Evolutionary conservation across 2,888 invertebrate species (phyloP).

Genomic region (Criorhina ranunculi): DNA sequence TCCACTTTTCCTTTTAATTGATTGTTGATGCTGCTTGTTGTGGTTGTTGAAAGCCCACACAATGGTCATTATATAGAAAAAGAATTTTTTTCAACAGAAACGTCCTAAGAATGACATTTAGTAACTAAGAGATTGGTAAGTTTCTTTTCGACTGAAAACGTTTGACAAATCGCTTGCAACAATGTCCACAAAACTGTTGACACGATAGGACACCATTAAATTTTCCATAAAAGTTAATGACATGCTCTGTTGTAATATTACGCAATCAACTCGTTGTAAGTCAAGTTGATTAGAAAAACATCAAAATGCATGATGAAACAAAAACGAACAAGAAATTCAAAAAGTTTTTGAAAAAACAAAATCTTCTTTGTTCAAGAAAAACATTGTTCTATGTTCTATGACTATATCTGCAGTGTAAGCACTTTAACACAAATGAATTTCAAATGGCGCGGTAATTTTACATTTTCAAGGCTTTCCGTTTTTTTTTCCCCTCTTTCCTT

Average conservation of each 20-base stretch:
- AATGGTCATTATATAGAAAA: too few species aligned
- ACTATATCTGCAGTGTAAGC: constrained; percentile 39
- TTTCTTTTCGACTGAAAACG: too few species aligned
- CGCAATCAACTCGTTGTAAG: constrained; percentile 29
- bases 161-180: too few species aligned
- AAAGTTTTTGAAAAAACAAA: not conserved
- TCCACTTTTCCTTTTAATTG: too few species aligned
- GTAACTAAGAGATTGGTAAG: too few species aligned
- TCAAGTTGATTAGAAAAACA: constrained; percentile 24
- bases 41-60: too few species aligned
- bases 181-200: too few species aligned
- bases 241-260: constrained; percentile 18
- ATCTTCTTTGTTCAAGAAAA: constrained; percentile 42
- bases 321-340: not conserved
- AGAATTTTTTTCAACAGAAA: too few species aligned
- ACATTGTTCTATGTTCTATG: constrained; percentile 34
- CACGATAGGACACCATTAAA: too few species aligned
- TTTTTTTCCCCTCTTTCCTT: constrained; percentile 12
- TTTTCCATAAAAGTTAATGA: not conserved
- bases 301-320: constrained; percentile 7
- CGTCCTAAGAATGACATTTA: too few species aligned
- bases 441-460: constrained; percentile 65
- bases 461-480: constrained; percentile 70
- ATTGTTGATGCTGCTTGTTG: too few species aligned
- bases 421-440: constrained; percentile 45